Evolutionary conservation across 2,113 vertebrate genomes (phyloP).

Genomic region (Centropus bengalensis): DNA sequence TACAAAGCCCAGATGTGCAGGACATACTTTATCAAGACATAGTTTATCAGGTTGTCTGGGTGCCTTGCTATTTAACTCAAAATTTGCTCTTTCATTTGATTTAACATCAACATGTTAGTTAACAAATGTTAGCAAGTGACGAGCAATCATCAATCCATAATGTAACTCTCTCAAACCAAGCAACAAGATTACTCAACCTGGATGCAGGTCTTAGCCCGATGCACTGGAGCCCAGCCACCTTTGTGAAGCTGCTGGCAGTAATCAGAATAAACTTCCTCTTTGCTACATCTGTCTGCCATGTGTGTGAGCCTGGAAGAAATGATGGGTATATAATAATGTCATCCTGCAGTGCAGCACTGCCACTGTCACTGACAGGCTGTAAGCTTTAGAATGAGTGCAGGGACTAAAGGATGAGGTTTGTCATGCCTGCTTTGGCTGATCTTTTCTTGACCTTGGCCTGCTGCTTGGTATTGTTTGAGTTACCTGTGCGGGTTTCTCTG

Average conservation of each 20-base stretch:
- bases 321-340: rapidly evolving
- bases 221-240: background rate
- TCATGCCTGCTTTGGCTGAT: background rate
- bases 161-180: background rate
- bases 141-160: background rate
- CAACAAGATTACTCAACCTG: background rate
- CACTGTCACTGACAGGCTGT: background rate
- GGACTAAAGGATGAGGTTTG: background rate
- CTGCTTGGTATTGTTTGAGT: background rate
- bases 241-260: background rate
- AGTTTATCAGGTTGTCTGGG: too few species aligned
- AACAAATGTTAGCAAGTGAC: too few species aligned
- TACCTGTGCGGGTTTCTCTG: too few species aligned
- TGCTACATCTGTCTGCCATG: rapidly evolving
- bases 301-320: rapidly evolving
- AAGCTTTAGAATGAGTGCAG: background rate
- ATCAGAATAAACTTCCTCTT: background rate
- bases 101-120: too few species aligned
- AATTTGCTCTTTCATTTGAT: too few species aligned
- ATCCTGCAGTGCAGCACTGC: background rate
- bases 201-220: background rate
- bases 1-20: too few species aligned
- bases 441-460: background rate
- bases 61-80: too few species aligned
- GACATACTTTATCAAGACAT: too few species aligned